Evolutionary conservation across 2,888 invertebrate genomes (phyloP).

Genomic region (Drepana falcataria): DNA sequence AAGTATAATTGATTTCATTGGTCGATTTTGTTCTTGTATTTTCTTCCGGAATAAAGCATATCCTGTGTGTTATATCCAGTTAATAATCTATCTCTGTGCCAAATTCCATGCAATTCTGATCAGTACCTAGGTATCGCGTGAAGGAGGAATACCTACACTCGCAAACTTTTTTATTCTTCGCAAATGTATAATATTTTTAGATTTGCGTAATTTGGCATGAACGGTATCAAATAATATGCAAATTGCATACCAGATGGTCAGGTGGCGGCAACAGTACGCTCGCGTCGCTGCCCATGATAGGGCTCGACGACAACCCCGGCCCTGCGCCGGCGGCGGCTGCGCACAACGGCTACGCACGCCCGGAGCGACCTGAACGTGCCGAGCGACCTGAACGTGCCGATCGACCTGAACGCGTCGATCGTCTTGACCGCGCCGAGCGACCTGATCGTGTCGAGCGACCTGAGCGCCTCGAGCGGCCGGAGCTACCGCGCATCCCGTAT

Average conservation of each 20-base stretch:
- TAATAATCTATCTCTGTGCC: no score
- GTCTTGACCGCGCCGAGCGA: slow-evolving; percentile 6
- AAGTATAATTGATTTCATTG: no score
- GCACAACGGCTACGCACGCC: slow-evolving; percentile 2
- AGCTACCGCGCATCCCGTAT: slow-evolving; percentile 7
- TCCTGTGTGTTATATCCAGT: no score
- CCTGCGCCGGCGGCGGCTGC: slow-evolving; percentile 22
- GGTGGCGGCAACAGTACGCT: slow-evolving; percentile 83
- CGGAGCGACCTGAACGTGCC: slow-evolving; percentile 8
- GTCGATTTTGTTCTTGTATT: no score
- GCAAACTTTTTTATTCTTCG: no score
- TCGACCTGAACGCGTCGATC: slow-evolving; percentile 1
- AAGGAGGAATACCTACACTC: no score
- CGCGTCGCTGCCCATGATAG: slow-evolving; percentile 87
- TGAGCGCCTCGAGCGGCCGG: slow-evolving; percentile 4
- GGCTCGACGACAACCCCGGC: slow-evolving; percentile 78
- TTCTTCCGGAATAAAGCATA: no score
- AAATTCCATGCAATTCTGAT: no score
- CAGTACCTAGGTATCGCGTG: no score
- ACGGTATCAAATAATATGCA: neutral
- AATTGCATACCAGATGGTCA: slow-evolving; percentile 73
- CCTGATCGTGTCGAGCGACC: slow-evolving; percentile 6
- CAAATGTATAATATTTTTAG: no score
- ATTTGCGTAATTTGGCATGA: no score
- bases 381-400: neutral